Base-by-base conservation (phyloP, 2,888 invertebrate genomes). In the Nemurella pictetii region DNA sequence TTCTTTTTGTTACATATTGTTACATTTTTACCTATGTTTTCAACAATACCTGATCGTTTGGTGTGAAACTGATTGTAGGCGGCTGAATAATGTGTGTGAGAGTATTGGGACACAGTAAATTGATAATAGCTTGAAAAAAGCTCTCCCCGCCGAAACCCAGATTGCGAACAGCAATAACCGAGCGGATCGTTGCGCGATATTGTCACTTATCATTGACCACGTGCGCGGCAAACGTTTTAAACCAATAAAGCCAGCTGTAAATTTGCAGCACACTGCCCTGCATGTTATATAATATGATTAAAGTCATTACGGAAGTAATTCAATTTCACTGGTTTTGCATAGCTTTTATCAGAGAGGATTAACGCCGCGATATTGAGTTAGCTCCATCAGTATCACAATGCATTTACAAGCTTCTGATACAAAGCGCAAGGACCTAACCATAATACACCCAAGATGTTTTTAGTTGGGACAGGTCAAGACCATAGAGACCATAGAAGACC, bases 291-390 rank as follows among this genome's bases (percentile, higher is more conserved):
- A 55, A 55, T 55, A 20, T 12, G 20, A 20, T 55, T 55, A 55
- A 3, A 55, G 55, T 55, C 9, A 55, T 55, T 55, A 55, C 75
- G 75, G 27, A 36, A 81, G 30, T 81, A 81, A 81, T 81, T 81
- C 80, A 81, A 81, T 81, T 81, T n/a, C 27, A 30, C 32, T 35
- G 26, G 35, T 35, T 30, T 30, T 36, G 80, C 75, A 35, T 35
- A 35, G 80, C 35, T 36, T 80, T 80, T 80, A 30, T 36, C 26
- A 81, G 15, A 35, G 80, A 7, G 36, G 0, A 5, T 27, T 1
- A 4, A n/a, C 80, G 20, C 32, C 1, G 26, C 20, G 36, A 32
- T 30, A 81, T 81, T 26, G 80, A 81, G 80, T 35, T 81, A 81
- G 78, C 20, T 12, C 15, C 75, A 75, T 75, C 75, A 20, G 55